Conservation (phyloP, 2,797 vertebrate species). For the Gastrophryne carolinensis region DNA sequence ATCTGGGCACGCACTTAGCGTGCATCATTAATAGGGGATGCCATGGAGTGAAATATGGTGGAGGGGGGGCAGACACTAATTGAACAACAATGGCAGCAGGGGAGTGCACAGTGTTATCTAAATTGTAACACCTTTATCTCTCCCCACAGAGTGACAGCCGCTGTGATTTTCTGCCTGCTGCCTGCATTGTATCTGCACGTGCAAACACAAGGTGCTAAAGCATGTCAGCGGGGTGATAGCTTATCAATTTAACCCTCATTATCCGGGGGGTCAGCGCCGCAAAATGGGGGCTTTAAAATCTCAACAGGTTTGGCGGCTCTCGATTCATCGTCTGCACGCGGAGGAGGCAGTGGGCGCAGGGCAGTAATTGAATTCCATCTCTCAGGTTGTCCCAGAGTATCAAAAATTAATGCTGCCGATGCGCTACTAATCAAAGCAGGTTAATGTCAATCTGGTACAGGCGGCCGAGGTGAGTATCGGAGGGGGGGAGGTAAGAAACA, state of each 20-base stretch:
- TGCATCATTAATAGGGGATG: slow-evolving; percentile 77
- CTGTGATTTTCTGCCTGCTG: slow-evolving; percentile 75
- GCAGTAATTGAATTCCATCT: slow-evolving; percentile 73
- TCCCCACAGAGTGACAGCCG: slow-evolving; percentile 62
- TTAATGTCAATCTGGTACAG: slow-evolving; percentile 68
- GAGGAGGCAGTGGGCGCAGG: slow-evolving; percentile 49
- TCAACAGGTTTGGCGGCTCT: slow-evolving; percentile 74
- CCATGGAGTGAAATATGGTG: slow-evolving; percentile 78
- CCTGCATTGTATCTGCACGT: slow-evolving; percentile 74
- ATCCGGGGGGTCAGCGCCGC: slow-evolving; percentile 73
- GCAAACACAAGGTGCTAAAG: slow-evolving; percentile 78
- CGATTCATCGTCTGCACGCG: slow-evolving; percentile 59
- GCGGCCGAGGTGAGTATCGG: not conserved
- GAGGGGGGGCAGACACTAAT: slow-evolving; percentile 68
- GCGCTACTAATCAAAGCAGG: slow-evolving; percentile 68
- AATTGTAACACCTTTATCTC: slow-evolving; percentile 77
- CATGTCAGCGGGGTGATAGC: slow-evolving; percentile 72
- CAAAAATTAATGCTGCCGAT: slow-evolving; percentile 73
- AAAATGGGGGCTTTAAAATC: slow-evolving; percentile 74
- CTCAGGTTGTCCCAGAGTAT: slow-evolving; percentile 66
- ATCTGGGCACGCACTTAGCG: slow-evolving; percentile 74
- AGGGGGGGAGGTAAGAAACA: not conserved
- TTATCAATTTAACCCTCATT: slow-evolving; percentile 81
- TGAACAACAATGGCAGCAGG: slow-evolving; percentile 72
- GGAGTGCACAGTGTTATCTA: slow-evolving; percentile 69